phyloP scores from a whole-genome alignment of 2,797 vertebrate genomes.

The Pipistrellus pipistrellus region DNA sequence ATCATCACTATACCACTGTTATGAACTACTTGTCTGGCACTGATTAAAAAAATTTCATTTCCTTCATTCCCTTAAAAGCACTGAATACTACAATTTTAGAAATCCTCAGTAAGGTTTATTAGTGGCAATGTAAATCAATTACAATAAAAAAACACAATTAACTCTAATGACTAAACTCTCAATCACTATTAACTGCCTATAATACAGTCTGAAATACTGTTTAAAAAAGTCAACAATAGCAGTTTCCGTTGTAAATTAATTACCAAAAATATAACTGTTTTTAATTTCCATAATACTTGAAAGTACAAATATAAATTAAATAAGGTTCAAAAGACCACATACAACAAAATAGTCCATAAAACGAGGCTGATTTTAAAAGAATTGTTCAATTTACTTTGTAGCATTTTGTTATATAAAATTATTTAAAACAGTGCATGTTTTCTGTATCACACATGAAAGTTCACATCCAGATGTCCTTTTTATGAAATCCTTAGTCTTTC shows the following conservation, averaged over 20 bases:
- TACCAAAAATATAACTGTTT: constrained; percentile 85
- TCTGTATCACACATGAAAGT: constrained; percentile 82
- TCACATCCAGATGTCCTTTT: constrained; percentile 83
- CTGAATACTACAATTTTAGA: constrained; percentile 73
- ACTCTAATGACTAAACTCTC: constrained; percentile 85
- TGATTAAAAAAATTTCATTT: constrained; percentile 62
- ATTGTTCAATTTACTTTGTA: constrained; percentile 84
- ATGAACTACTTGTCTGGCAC: not conserved
- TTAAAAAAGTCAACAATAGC: constrained; percentile 85
- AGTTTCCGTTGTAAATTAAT: constrained; percentile 84
- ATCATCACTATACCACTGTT: not conserved
- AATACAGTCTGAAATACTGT: constrained; percentile 83
- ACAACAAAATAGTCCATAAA: constrained; percentile 87
- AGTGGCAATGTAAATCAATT: constrained; percentile 82
- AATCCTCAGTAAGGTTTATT: constrained; percentile 77
- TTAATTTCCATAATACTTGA: constrained; percentile 86
- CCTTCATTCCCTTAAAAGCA: constrained; percentile 3
- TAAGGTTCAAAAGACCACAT: constrained; percentile 85
- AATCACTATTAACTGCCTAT: constrained; percentile 82
- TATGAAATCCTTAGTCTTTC: constrained; percentile 76
- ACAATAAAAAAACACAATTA: constrained; percentile 83
- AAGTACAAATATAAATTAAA: constrained; percentile 89
- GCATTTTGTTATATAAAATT: constrained; percentile 81
- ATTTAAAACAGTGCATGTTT: constrained; percentile 85
- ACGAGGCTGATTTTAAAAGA: constrained; percentile 87